phyloP scores from a whole-genome alignment of 92 coral and sea anemone genomes.

The Desmophyllum pertusum region DNA sequence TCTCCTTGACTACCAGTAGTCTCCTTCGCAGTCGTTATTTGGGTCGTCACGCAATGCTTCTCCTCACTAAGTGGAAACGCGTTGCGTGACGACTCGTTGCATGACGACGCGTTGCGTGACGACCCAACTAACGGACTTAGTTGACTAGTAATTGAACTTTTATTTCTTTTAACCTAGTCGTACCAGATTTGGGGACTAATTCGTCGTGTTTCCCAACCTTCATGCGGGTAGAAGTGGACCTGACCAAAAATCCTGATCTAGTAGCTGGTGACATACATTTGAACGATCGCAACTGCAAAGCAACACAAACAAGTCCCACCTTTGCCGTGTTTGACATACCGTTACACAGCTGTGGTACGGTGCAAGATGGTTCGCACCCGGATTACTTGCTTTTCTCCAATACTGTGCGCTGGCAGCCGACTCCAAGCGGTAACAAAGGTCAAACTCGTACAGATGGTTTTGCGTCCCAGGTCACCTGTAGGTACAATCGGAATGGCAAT shows the following conservation, averaged over 20 bases:
- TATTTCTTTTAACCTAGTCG: neutral
- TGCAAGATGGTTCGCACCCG: neutral
- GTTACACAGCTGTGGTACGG: neutral
- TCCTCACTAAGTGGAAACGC: neutral
- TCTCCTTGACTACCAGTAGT: too few species aligned
- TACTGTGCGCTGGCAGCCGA: neutral
- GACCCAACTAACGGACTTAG: too few species aligned
- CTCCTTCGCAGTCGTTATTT: too few species aligned
- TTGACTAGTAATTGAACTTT: too few species aligned
- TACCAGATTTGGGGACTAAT: neutral
- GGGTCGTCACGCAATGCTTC: too few species aligned
- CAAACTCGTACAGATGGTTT: neutral
- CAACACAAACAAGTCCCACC: neutral
- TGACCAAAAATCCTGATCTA: neutral
- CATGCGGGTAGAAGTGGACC: neutral
- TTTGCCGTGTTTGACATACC: constrained; percentile 10
- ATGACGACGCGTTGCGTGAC: too few species aligned
- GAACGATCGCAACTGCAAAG: constrained; percentile 9
- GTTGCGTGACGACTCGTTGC: too few species aligned
- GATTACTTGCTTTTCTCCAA: neutral
- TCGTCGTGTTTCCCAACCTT: neutral
- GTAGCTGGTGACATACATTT: neutral
- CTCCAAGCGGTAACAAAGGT: neutral
- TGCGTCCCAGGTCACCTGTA: neutral
- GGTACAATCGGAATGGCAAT: neutral